Evolutionary conservation across 2,888 invertebrate species (phyloP).

Genomic region (Metacarcinus magister): DNA sequence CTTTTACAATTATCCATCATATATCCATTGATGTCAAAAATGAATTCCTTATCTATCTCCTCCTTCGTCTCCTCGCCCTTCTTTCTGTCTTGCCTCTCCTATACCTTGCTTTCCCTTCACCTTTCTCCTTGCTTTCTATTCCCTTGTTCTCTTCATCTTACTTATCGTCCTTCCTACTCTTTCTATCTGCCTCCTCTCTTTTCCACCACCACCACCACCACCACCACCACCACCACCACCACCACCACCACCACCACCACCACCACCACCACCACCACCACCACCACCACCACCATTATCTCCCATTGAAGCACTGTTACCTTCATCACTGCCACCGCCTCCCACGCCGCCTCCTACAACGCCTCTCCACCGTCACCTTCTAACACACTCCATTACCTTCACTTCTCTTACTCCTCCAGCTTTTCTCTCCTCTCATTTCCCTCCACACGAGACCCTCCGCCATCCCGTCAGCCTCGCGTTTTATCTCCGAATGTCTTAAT

Average conservation of each 20-base stretch:
- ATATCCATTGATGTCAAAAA: too few relatives aligned
- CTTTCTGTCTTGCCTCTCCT: too few relatives aligned
- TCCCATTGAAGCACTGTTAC: neutral
- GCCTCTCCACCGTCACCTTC: neutral
- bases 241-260: too few relatives aligned
- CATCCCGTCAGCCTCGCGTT: neutral
- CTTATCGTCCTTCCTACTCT: neutral
- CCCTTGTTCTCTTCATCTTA: neutral
- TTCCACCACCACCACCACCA: neutral
- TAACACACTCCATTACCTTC: neutral
- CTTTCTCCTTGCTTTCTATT: neutral
- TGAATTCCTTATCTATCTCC: neutral
- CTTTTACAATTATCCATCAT: too few relatives aligned
- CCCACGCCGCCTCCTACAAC: neutral
- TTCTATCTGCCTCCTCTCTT: neutral
- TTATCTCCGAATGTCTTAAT: constrained; percentile 20
- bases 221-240: neutral
- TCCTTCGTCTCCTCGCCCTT: neutral
- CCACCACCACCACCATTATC: constrained; percentile 22
- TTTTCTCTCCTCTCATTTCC: neutral
- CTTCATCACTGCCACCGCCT: neutral
- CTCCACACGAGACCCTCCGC: neutral
- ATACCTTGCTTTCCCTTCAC: too few relatives aligned
- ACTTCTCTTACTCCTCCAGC: neutral
- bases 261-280: neutral